Evolutionary conservation across 2,888 invertebrate genomes (phyloP), one percentile per base, ranked within the genome.

Genomic region (Autographa gamma): DNA sequence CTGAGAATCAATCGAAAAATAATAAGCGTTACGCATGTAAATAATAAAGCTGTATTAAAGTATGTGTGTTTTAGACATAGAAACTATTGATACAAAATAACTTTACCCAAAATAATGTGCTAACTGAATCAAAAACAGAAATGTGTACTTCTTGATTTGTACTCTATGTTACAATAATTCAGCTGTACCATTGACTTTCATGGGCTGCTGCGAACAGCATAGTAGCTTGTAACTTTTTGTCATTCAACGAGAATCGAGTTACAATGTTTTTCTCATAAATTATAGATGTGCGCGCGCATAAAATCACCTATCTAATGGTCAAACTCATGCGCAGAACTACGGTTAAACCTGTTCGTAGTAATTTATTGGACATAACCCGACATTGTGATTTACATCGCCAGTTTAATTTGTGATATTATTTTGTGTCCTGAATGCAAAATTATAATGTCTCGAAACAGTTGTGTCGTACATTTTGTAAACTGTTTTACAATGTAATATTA

Each of bases 241-340:
- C 70, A 70, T 69, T 77, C 77, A 70, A 77, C 74, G 60, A 66
- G 69, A 80, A 65, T 80, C 70, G 64, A 79, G 79, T 75, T 79
- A 76, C 83, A 79, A 76, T 79, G 81, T 81, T 82, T 73, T 82
- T 77, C 75, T 75, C 69, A 77, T 80, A 75, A 81, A 80, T 75
- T 80, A 70, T 74, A 71, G 74, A 75, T 80, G 73, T 77, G 73
- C 69, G 65, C n/a, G 66, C 63, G 63, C 74, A 83, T 80, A 76
- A 73, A 76, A 73, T 74, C 69, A 41, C 34, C 41, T 76, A 78
- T 78, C 66, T 83, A 83, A 83, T 78, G 79, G 74, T 65, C 68
- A 66, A 62, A 41, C 60, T 69, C 64, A 70, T 66, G 70, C 73
- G 62, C 67, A 59, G 62, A 73, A 76, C 66, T 71, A 63, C 71